Evolutionary conservation across 2,797 vertebrate species (phyloP), one percentile per base, ranked within the genome.

Genomic region (Philypnodon macrostomus): DNA sequence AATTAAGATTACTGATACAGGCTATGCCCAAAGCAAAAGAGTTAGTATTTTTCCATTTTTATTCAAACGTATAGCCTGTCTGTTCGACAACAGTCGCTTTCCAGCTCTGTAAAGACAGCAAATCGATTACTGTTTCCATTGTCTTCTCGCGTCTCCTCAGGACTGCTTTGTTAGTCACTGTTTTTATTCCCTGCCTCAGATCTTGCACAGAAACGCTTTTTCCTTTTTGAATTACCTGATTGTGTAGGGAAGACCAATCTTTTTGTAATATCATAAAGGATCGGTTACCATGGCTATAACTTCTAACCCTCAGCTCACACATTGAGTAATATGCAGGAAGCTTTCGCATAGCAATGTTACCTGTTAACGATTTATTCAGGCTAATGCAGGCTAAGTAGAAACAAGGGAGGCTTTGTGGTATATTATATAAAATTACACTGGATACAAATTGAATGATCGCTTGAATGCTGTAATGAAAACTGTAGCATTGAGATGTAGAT

Each of bases 1-100:
- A 87, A 87, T 88, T 84, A 81, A 72, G 70, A 77, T 80, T 70
- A 70, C 73, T 54, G 72, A 80, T 73, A 77, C 45, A 67, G 55
- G 70, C 58, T 44, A 66, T 53, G 51, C 73, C 73, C 38, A 33
- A 49, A 67, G 47, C 45, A 55, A 60, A 63, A 42, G 50, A 61
- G 40, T 73, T 71, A 51, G 38, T 62, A 57, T 83, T 78, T 47
- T 75, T 65, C 49, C 63, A 67, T 83, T 76, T 79, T 77, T 74
- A 79, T 78, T 85, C 53, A 45, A 80, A 80, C 58, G 56, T 76
- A 65, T 46, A 65, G 39, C 29, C 62, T 67, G 71, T 73, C 57
- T 79, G 67, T 63, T 47, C 47, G 42, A 65, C 58, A 75, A 64
- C 73, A 67, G 56, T 68, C 63, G 55, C 57, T 64, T 70, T 58